Base-by-base conservation (phyloP, 2,888 invertebrate species). In the Caenorhabditis uteleia region DNA sequence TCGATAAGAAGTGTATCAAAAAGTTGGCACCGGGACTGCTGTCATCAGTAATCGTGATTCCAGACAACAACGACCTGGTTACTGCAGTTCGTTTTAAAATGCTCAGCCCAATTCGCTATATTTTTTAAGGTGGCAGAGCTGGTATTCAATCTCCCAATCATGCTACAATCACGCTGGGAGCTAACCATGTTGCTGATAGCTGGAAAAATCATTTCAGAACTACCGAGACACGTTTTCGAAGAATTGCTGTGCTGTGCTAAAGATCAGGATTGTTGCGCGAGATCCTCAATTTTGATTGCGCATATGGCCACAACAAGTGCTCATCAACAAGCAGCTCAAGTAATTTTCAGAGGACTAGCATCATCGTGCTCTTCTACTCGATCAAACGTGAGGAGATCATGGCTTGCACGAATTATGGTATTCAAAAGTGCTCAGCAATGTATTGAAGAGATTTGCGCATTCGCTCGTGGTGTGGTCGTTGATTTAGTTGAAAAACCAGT, bases 321-420 rank as follows among this genome's bases (percentile, higher is more conserved):
- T 51, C 10, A 26, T 47, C 8, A 36, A 4, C 42, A 38, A 23
- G 36, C 42, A 14, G 59, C 51, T 14, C 23, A 20, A 4, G 42
- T 59, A 0, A 43, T 59, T 16, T 55, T 38, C 43, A 39, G 45
- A n/a, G 57, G 49, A 2, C n/a, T n/a, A n/a, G n/a, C n/a, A n/a
- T n/a, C n/a, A n/a, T n/a, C n/a, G n/a, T 56, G 0, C 50, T 50
- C 8, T 16, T 42, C 14, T 20, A 33, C 25, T 23, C 50, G 14
- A 29, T 43, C 20, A 27, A 62, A 62, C 18, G 62, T 51, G 0
- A 39, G 21, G 29, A 46, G 62, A 7, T 31, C 51, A 1, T 62
- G 62, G 62, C 26, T 62, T 0, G 38, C 46, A 16, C 46, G 62
- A 4, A 40, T 62, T 1, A 56, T 62, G 21, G 46, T 27, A n/a